phyloP scores from a whole-genome alignment of 1,140 invertebrate species.

The Penaeus indicus region DNA sequence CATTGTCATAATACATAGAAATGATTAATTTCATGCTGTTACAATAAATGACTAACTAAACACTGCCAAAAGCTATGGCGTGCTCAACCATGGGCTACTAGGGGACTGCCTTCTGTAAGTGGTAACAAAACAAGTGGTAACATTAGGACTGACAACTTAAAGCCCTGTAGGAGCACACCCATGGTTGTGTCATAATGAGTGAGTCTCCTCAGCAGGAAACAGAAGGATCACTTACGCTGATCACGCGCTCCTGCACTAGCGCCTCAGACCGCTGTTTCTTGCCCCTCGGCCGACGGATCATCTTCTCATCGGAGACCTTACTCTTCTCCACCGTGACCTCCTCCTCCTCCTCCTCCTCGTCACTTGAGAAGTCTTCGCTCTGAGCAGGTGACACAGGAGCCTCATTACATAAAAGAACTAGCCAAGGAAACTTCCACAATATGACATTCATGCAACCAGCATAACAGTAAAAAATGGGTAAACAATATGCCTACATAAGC shows the following conservation, averaged over 20 bases:
- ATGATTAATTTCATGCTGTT: not conserved
- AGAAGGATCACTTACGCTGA: conserved; percentile 64
- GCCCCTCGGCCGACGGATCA: conserved; percentile 71
- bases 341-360: conserved; percentile 67
- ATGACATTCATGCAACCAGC: conserved; percentile 57
- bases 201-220: conserved; percentile 50
- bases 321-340: conserved; percentile 70
- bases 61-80: conserved; percentile 25
- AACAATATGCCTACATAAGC: conserved; percentile 45
- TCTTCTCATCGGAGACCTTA: conserved; percentile 70
- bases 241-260: conserved; percentile 65
- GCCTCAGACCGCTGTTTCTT: conserved; percentile 71
- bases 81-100: conserved; percentile 48
- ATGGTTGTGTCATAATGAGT: conserved; percentile 48
- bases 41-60: conserved; percentile 6
- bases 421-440: conserved; percentile 59
- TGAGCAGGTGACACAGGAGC: conserved; percentile 55
- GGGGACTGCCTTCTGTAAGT: conserved; percentile 27
- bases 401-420: conserved; percentile 50
- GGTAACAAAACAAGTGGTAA: not conserved
- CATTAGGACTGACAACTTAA: not conserved
- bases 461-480: conserved; percentile 46
- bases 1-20: conserved; percentile 11
- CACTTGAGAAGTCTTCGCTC: conserved; percentile 66
- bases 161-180: conserved; percentile 36